These are phyloP conservation scores for Bicyclus anynana DNA, from an alignment of 1,140 invertebrate genomes.

Conservation along the genomic window DNA sequence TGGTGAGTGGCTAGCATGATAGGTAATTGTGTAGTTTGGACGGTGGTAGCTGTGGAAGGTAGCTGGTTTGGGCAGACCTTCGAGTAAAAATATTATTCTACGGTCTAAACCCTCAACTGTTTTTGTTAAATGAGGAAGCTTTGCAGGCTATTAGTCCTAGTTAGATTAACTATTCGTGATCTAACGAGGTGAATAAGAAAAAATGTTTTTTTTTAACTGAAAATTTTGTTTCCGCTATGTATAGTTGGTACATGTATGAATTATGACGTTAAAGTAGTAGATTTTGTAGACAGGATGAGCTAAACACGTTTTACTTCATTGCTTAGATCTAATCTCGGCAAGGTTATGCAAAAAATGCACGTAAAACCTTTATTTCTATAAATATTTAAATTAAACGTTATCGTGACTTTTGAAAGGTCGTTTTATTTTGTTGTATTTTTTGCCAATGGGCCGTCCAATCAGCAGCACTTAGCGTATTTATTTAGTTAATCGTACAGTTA, in stretches of 20 bases:
- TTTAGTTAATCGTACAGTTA: background rate
- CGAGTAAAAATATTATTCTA: no score
- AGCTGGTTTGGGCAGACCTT: no score
- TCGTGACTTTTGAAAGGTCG: constrained; percentile 31
- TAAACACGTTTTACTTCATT: constrained; percentile 29
- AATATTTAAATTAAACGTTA: constrained; percentile 8
- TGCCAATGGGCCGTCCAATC: constrained; percentile 9
- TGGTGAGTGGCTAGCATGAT: no score
- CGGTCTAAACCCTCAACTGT: no score
- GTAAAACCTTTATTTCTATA: constrained; percentile 27
- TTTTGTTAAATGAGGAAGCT: no score
- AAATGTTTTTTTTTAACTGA: background rate
- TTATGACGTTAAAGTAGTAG: background rate
- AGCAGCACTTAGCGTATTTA: constrained; percentile 4
- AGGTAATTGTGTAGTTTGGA: no score
- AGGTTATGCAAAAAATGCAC: constrained; percentile 29
- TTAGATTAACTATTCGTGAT: no score
- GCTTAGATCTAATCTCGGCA: constrained; percentile 20
- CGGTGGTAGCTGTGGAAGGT: no score
- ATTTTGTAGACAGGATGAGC: constrained; percentile 15
- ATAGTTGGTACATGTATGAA: background rate
- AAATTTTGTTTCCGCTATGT: background rate
- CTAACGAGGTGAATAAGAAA: no score
- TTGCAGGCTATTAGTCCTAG: no score
- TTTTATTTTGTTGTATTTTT: background rate